These are phyloP conservation scores for Hemithea aestivaria DNA, from an alignment of 2,888 invertebrate species.

Conservation along the genomic window DNA sequence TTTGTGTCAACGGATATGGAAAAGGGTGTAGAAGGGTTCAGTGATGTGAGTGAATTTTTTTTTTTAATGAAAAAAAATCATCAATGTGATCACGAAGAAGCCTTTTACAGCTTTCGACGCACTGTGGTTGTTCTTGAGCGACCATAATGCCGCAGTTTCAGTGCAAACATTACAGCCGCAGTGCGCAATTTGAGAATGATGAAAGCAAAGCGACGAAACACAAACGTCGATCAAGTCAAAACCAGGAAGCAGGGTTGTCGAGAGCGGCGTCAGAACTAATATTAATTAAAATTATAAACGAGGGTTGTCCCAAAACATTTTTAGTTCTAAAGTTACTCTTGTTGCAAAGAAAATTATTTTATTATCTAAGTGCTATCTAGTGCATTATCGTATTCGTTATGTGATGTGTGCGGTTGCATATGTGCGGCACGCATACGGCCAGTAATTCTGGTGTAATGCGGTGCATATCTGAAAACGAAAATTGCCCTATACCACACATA, in stretches of 20 bases:
- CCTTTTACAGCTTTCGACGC: slow-evolving; percentile 1
- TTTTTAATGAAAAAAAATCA: no score
- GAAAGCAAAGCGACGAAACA: slow-evolving; percentile 17
- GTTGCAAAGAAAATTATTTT: slow-evolving; percentile 60
- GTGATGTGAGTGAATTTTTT: background rate
- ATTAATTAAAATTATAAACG: slow-evolving; percentile 67
- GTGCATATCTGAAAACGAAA: slow-evolving; percentile 80
- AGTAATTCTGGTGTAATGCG: slow-evolving; percentile 79
- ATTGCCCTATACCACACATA: slow-evolving; percentile 79
- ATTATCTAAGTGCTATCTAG: slow-evolving; percentile 78
- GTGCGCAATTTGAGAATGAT: background rate
- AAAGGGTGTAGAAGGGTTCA: no score
- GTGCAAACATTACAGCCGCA: slow-evolving; percentile 10
- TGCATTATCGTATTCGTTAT: slow-evolving; percentile 73
- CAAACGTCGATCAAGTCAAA: slow-evolving; percentile 16
- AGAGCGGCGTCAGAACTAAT: slow-evolving; percentile 72
- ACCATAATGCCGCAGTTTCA: slow-evolving; percentile 12
- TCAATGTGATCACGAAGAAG: no score
- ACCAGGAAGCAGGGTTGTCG: slow-evolving; percentile 64
- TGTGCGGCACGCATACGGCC: slow-evolving; percentile 79
- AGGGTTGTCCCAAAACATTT: slow-evolving; percentile 79
- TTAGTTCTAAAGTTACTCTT: slow-evolving; percentile 59
- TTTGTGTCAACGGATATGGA: no score
- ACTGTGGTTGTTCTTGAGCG: slow-evolving; percentile 3
- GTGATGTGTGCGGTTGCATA: slow-evolving; percentile 79